Base-by-base conservation (phyloP, 2,113 vertebrate species). In the Noctilio leporinus region DNA sequence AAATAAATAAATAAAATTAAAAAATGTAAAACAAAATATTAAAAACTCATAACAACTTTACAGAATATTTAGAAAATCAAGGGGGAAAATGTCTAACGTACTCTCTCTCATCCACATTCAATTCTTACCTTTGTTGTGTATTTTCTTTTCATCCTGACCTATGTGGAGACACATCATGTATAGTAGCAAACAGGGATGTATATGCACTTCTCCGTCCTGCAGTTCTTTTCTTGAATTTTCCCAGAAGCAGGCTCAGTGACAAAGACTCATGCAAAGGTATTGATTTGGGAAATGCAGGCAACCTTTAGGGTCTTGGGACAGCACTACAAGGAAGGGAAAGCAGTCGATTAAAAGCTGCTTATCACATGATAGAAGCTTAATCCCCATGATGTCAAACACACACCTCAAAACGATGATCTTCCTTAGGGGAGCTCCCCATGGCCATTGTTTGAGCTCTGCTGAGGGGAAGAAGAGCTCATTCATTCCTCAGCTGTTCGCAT, bases 1-100 rank as follows among this genome's bases (percentile, higher is more conserved):
- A n/a, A n/a, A n/a, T n/a, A n/a, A n/a, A n/a, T n/a, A n/a, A n/a
- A n/a, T n/a, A n/a, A n/a, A n/a, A n/a, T n/a, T n/a, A n/a, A n/a
- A 76, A 92, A 83, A 83, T 26, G 10, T 57, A 65, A 80, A 83
- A 92, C 16, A 82, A 59, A 80, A 88, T 17, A 33, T 73, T 75
- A 38, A 85, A 73, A 47, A 33, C 2, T 9, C 9, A 47, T 14
- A 59, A 82, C 53, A 62, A 62, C 82, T 73, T 49, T 43, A 77
- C 1, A 15, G 22, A 64, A 69, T 9, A 28, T 64, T 83, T 82
- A 83, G 75, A 70, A 81, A 80, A 73, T 20, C n/a, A 53, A 53
- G 47, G 47, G 40, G 20, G 1, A 43, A n/a, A 15, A 28, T 57
- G 35, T 40, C 16, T 9, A 33, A 28, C 8, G 2, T 30, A 1